phyloP scores from a whole-genome alignment of 2,113 vertebrate species.

The Prietella phreatophila region DNA sequence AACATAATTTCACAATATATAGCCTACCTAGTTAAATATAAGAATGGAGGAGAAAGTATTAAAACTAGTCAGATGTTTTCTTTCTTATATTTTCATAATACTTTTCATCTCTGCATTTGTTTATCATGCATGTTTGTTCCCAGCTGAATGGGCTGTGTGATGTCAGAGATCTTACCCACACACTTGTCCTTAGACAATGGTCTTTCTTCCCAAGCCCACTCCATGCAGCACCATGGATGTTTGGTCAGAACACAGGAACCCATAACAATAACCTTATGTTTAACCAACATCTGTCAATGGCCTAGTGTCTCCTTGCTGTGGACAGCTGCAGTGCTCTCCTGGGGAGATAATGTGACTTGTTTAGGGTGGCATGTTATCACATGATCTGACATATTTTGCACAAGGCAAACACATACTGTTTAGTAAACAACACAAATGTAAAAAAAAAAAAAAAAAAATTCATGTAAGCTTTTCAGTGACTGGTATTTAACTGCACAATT shows the following conservation, averaged over 20 bases:
- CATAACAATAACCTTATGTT: constrained; percentile 53
- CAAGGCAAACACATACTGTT: constrained; percentile 37
- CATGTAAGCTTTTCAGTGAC: neutral
- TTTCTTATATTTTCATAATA: neutral
- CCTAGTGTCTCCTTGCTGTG: constrained; percentile 40
- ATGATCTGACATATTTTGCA: constrained; percentile 31
- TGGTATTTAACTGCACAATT: neutral
- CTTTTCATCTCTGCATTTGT: neutral
- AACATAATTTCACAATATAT: neutral
- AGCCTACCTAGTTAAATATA: neutral
- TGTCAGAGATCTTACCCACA: constrained; percentile 57
- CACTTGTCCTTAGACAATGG: constrained; percentile 52
- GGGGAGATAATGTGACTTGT: constrained; percentile 23
- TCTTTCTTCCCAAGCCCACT: constrained; percentile 47
- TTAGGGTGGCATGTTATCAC: constrained; percentile 1
- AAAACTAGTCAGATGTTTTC: neutral
- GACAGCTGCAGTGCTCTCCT: constrained; percentile 31
- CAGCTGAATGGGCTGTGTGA: constrained; percentile 54
- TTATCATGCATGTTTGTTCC: constrained; percentile 24
- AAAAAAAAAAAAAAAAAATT: no score
- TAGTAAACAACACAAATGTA: neutral
- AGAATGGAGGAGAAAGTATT: neutral
- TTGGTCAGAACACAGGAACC: constrained; percentile 50
- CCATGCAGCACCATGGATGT: constrained; percentile 26
- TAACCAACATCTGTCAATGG: constrained; percentile 38